Conservation (phyloP, 2,888 invertebrate genomes). For the Cephus rjabovi region DNA sequence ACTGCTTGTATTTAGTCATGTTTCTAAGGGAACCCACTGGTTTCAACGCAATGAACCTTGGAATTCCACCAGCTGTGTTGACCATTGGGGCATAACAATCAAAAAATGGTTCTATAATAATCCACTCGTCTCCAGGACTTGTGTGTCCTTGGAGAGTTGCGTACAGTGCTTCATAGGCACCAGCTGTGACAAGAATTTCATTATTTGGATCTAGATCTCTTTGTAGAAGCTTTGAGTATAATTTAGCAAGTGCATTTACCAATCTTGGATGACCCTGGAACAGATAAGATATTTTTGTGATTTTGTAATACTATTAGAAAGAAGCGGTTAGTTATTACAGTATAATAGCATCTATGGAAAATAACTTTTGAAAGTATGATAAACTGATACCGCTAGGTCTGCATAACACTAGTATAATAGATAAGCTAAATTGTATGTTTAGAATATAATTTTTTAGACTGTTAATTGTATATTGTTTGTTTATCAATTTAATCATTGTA, state of each 20-base stretch:
- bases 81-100: constrained; percentile 99
- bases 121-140: constrained; percentile 89
- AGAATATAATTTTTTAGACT: too few species aligned
- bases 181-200: constrained; percentile 90
- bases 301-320: constrained; percentile 1
- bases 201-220: constrained; percentile 84
- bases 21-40: constrained; percentile 71
- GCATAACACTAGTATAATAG: too few species aligned
- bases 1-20: background rate
- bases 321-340: constrained; percentile 18
- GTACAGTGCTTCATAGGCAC: constrained; percentile 96
- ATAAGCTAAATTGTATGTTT: too few species aligned
- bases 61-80: constrained; percentile 84
- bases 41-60: constrained; percentile 88
- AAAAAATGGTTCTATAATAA: constrained; percentile 98
- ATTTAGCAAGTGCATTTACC: constrained; percentile 83
- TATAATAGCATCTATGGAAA: constrained; percentile 13
- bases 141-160: constrained; percentile 88
- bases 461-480: too few species aligned
- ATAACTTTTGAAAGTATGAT: background rate
- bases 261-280: constrained; percentile 91
- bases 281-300: constrained; percentile 11
- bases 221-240: constrained; percentile 85
- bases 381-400: too few species aligned
- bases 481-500: too few species aligned